phyloP scores from a whole-genome alignment of 2,797 vertebrate species.

The Pachyuromys duprasi region DNA sequence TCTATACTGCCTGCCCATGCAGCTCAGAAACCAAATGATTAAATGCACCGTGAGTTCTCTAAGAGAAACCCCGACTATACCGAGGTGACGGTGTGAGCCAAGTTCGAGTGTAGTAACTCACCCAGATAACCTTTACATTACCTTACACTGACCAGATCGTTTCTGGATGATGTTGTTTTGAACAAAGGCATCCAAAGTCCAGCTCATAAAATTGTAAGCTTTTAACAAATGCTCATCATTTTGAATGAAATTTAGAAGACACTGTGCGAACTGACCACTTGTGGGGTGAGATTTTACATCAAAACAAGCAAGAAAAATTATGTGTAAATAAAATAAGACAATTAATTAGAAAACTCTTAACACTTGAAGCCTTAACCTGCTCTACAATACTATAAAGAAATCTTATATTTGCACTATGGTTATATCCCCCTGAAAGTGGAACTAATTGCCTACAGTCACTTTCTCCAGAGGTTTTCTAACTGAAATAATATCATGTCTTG shows the following conservation, averaged over 20 bases:
- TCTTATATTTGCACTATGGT: constrained; percentile 21
- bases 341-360: not conserved
- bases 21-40: not conserved
- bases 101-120: not conserved
- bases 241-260: constrained; percentile 36
- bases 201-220: not conserved
- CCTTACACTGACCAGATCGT: not conserved
- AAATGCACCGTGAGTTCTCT: not conserved
- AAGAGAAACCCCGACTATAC: not conserved
- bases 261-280: not conserved
- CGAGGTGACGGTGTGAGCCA: not conserved
- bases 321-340: not conserved
- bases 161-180: constrained; percentile 22
- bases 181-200: not conserved
- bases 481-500: constrained; percentile 69
- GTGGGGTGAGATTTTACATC: constrained; percentile 8
- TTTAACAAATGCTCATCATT: constrained; percentile 16
- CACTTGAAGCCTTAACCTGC: not conserved
- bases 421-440: constrained; percentile 32
- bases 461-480: constrained; percentile 57
- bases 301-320: not conserved
- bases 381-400: not conserved
- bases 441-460: constrained; percentile 64
- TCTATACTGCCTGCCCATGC: not conserved
- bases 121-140: not conserved